Evolutionary conservation across 2,113 vertebrate genomes (phyloP).

Genomic region (Nothocercus nigrocapillus): DNA sequence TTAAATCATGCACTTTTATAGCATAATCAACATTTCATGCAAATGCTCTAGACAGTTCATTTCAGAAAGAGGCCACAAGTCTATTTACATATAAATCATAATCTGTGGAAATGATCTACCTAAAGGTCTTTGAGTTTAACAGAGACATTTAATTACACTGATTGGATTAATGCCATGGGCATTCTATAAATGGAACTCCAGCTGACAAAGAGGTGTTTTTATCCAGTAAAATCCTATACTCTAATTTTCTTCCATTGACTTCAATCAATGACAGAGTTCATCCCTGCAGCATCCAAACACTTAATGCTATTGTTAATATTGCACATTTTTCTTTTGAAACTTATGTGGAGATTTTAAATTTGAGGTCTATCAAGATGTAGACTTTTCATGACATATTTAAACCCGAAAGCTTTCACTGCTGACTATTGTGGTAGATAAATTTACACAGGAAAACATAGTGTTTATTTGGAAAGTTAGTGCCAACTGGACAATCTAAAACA

Average conservation of each 20-base stretch:
- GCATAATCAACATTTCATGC: neutral
- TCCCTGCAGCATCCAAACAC: neutral
- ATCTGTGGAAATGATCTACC: neutral
- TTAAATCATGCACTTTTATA: neutral
- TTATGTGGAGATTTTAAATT: neutral
- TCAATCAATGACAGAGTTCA: neutral
- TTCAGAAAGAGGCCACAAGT: neutral
- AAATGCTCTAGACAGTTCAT: neutral
- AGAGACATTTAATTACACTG: conserved; percentile 3
- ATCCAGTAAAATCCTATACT: neutral
- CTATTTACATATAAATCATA: neutral
- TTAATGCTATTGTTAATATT: neutral
- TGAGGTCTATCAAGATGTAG: neutral
- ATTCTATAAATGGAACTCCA: neutral
- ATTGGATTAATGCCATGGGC: neutral
- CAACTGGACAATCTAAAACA: neutral
- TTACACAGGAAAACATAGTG: neutral
- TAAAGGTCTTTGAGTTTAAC: neutral
- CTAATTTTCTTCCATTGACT: neutral
- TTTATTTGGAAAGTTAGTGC: neutral
- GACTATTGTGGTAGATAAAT: neutral
- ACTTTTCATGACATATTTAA: neutral
- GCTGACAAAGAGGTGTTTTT: neutral
- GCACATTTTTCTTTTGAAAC: neutral
- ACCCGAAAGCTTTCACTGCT: neutral